Conservation (phyloP, 2,888 invertebrate genomes). For the Netelia inedita region DNA sequence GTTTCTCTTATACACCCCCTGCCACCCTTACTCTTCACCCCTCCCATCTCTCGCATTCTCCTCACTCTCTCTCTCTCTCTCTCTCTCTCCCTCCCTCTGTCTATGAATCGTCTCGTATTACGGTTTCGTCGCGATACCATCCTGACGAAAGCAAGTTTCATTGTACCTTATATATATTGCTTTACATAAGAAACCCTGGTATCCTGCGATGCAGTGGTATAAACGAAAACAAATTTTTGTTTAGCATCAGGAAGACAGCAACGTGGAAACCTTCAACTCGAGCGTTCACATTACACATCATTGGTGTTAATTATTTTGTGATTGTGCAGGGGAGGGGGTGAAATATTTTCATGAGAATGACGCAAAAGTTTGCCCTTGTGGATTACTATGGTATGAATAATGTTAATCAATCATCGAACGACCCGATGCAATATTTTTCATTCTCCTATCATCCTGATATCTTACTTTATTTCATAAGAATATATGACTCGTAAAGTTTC, state of each 20-base stretch:
- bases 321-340: too few species aligned
- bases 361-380: too few species aligned
- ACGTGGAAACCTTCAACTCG: not conserved
- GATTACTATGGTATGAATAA: too few species aligned
- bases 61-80: not conserved
- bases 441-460: too few species aligned
- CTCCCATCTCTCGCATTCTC: not conserved
- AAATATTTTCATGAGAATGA: too few species aligned
- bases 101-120: conserved; percentile 39
- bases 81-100: conserved; percentile 19
- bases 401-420: too few species aligned
- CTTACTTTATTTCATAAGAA: too few species aligned
- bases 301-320: too few species aligned
- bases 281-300: not conserved
- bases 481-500: too few species aligned
- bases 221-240: not conserved
- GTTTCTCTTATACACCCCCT: conserved; percentile 6
- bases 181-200: conserved; percentile 15
- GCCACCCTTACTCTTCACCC: conserved; percentile 10
- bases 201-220: not conserved
- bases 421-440: too few species aligned
- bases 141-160: conserved; percentile 24
- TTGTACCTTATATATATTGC: not conserved
- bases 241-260: not conserved
- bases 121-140: conserved; percentile 35